These are phyloP conservation scores for Nephrocerus scutellatus DNA, from an alignment of 2,888 invertebrate genomes.

Conservation along the genomic window DNA sequence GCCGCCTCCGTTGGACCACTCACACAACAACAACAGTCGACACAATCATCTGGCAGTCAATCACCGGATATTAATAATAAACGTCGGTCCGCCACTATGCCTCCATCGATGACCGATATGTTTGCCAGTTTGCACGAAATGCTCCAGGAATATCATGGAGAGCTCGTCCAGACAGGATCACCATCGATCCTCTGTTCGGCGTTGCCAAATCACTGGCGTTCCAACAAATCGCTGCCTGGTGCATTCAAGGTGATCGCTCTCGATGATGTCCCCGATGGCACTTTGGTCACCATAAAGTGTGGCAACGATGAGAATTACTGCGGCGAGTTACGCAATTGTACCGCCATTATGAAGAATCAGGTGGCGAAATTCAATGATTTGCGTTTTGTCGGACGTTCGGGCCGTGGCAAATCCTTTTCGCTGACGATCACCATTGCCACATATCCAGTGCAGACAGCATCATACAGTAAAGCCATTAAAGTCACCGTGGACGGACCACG, in stretches of 20 bases:
- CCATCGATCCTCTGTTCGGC: slow-evolving; percentile 92
- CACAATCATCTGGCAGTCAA: slow-evolving; percentile 13
- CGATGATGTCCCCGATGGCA: slow-evolving; percentile 91
- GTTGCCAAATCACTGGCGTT: slow-evolving; percentile 93
- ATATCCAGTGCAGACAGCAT: slow-evolving; percentile 75
- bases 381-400: slow-evolving; percentile 94
- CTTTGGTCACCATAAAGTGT: slow-evolving; percentile 85
- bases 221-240: slow-evolving; percentile 92
- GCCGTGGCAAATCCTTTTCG: slow-evolving; percentile 93
- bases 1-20: slow-evolving; percentile 28
- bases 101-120: slow-evolving; percentile 65
- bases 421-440: slow-evolving; percentile 83
- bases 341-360: slow-evolving; percentile 94
- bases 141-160: slow-evolving; percentile 84
- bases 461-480: slow-evolving; percentile 95
- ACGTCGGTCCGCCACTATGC: slow-evolving; percentile 42
- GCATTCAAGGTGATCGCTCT: slow-evolving; percentile 94
- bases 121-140: slow-evolving; percentile 69
- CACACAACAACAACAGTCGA: slow-evolving; percentile 20
- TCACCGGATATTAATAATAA: slow-evolving; percentile 35
- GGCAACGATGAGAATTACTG: slow-evolving; percentile 98
- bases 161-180: slow-evolving; percentile 87
- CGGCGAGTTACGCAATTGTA: slow-evolving; percentile 88
- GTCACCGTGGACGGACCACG: slow-evolving; percentile 98
- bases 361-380: slow-evolving; percentile 98